A percentile compares a stretch with the other conserved stretches of the same genome.
Conservation (phyloP, 1,140 invertebrate species). For the Pomacea maculata region DNA sequence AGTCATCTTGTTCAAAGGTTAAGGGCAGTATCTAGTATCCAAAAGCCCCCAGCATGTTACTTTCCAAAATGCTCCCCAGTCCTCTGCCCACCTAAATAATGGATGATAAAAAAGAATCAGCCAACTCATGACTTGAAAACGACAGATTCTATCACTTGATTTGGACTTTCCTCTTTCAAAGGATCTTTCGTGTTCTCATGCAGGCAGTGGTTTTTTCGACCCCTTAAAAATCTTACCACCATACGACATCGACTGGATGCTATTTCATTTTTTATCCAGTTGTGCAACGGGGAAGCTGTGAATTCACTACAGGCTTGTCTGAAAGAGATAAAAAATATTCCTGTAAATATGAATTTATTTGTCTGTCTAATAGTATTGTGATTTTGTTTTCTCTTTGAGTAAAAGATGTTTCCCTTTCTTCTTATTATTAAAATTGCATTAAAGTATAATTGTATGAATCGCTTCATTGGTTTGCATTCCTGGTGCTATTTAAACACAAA, state of each 20-base stretch:
- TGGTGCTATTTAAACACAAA: neutral
- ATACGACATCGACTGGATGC: slow-evolving; percentile 72
- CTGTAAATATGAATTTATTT: slow-evolving; percentile 62
- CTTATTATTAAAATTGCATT: neutral
- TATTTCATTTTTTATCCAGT: slow-evolving; percentile 71
- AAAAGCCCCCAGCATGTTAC: too few relatives aligned
- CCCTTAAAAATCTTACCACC: slow-evolving; percentile 69
- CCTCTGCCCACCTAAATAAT: too few relatives aligned
- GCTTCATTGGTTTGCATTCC: neutral
- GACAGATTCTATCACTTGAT: slow-evolving; percentile 23
- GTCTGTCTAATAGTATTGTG: neutral
- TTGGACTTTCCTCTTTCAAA: neutral
- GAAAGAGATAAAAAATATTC: slow-evolving; percentile 70
- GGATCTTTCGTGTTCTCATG: neutral
- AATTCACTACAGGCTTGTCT: slow-evolving; percentile 71
- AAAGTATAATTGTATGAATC: neutral
- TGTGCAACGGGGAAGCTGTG: slow-evolving; percentile 70
- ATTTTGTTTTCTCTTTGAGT: slow-evolving; percentile 11
- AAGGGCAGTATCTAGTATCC: too few relatives aligned
- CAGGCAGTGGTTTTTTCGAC: slow-evolving; percentile 71
- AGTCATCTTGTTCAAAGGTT: too few relatives aligned
- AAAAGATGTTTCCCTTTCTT: neutral
- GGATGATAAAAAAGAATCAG: too few relatives aligned
- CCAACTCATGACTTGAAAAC: neutral
- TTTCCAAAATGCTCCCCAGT: too few relatives aligned